Evolutionary conservation across 1,140 invertebrate species (phyloP).

Genomic region (Aphidius ervi): DNA sequence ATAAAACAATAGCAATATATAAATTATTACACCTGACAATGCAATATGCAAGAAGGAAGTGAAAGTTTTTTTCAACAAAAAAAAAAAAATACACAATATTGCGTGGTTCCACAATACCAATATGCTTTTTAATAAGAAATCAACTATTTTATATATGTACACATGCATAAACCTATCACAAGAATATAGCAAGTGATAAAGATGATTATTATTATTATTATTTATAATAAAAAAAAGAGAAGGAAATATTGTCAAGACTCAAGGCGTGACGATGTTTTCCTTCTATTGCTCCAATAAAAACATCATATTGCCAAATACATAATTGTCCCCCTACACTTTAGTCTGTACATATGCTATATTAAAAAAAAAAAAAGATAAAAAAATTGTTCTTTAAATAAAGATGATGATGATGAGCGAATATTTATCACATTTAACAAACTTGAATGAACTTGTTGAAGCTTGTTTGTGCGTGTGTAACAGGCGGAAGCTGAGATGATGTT

Average conservation of each 20-base stretch:
- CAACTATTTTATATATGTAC: not conserved
- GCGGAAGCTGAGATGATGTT: not conserved
- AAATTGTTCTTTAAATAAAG: not conserved
- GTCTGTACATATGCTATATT: not conserved
- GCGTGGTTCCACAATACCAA: not conserved
- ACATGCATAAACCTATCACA: not conserved
- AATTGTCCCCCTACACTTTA: not conserved
- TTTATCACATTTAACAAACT: not conserved
- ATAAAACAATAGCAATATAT: no score
- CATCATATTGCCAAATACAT: not conserved
- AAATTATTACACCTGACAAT: no score
- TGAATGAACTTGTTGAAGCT: not conserved
- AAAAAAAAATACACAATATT: no score
- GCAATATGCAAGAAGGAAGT: no score
- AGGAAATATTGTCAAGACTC: not conserved
- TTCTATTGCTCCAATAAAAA: not conserved
- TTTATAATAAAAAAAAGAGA: conserved; percentile 3
- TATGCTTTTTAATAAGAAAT: not conserved
- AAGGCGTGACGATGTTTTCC: conserved; percentile 10
- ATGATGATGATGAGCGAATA: not conserved
- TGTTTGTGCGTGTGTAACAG: conserved; percentile 15
- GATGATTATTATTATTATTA: not conserved
- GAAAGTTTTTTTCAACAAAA: no score
- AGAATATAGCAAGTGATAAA: not conserved
- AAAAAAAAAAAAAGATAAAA: not conserved